Percentiles rank a stretch among this genome's conserved stretches.
Conservation (phyloP, 2,888 invertebrate species). For the Eristalis tenax region DNA sequence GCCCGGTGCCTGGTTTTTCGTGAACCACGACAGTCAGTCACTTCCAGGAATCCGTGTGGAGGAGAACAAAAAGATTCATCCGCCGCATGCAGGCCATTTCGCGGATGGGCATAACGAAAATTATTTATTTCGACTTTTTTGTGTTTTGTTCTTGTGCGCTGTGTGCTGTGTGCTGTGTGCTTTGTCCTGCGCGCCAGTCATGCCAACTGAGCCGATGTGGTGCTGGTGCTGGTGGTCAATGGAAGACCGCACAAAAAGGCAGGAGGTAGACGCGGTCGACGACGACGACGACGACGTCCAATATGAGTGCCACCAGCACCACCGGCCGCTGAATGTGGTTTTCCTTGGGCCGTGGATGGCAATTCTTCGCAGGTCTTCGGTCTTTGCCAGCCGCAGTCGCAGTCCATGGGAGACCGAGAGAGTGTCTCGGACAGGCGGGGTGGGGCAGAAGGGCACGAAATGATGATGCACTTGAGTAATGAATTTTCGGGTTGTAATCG, state of each 20-base stretch:
- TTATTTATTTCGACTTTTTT: constrained; percentile 62
- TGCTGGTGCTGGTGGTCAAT: constrained; percentile 51
- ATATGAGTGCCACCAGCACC: constrained; percentile 44
- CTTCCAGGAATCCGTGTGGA: constrained; percentile 71
- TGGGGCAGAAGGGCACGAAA: constrained; percentile 17
- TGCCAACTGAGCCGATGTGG: constrained; percentile 3
- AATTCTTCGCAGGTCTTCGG: constrained; percentile 69
- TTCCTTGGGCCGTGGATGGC: constrained; percentile 62
- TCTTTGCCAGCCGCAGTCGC: constrained; percentile 44
- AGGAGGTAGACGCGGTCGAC: neutral
- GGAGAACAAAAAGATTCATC: constrained; percentile 70
- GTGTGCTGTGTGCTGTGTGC: neutral
- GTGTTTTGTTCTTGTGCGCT: constrained; percentile 8
- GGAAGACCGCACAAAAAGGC: constrained; percentile 62
- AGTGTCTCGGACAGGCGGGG: constrained; percentile 1
- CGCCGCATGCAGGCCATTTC: constrained; percentile 44
- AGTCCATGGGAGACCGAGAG: constrained; percentile 26
- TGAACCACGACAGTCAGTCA: constrained; percentile 57
- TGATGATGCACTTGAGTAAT: constrained; percentile 69
- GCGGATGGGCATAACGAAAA: constrained; percentile 70
- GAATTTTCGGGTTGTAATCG: constrained; percentile 69
- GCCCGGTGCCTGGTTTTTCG: constrained; percentile 50
- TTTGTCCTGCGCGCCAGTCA: constrained; percentile 40
- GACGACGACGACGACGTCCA: constrained; percentile 6
- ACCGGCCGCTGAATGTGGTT: constrained; percentile 58